Evolutionary conservation across 1,140 invertebrate genomes (phyloP).

Genomic region (Penaeus indicus): DNA sequence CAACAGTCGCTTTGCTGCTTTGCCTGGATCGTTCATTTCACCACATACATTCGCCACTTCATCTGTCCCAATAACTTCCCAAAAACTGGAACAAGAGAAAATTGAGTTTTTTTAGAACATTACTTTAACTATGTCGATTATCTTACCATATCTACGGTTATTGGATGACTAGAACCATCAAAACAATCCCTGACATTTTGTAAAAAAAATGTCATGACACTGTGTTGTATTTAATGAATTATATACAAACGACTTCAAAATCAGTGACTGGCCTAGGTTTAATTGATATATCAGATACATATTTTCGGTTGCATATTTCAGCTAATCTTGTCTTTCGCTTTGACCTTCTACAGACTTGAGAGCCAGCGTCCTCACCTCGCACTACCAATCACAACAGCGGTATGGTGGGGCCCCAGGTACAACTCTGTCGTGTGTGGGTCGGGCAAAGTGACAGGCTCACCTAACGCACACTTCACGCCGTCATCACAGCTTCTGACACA

Average conservation of each 20-base stretch:
- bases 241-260: no score
- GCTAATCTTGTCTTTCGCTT: no score
- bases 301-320: not conserved
- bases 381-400: conserved; percentile 52
- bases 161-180: no score
- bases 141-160: no score
- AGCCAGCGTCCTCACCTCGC: conserved; percentile 19
- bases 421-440: conserved; percentile 57
- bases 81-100: conserved; percentile 42
- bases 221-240: no score
- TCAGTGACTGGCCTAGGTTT: no score
- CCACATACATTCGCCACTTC: conserved; percentile 44
- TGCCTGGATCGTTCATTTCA: conserved; percentile 35
- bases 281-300: not conserved
- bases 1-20: conserved; percentile 50
- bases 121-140: no score
- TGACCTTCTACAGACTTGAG: not conserved
- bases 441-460: conserved; percentile 35
- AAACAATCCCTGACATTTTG: not conserved
- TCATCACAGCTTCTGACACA: conserved; percentile 31
- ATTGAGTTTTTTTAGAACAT: not conserved
- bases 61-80: conserved; percentile 50
- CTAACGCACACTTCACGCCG: conserved; percentile 39
- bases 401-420: conserved; percentile 47
- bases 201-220: no score